Base-by-base conservation (phyloP, 64 coral and sea anemone genomes). In the Anthopleura sola region DNA sequence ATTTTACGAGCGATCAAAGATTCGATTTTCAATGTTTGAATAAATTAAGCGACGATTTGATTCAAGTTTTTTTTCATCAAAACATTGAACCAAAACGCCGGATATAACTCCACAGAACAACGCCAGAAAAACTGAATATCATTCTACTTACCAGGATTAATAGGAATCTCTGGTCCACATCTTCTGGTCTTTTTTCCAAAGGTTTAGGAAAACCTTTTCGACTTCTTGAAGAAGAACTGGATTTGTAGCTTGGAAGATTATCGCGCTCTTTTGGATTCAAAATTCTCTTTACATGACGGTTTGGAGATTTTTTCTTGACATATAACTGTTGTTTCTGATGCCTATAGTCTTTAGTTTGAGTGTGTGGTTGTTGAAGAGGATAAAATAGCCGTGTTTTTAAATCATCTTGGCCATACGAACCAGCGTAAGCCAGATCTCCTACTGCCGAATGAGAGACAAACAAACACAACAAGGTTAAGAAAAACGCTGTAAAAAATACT, bases 381-480 rank as follows among this genome's bases (percentile, higher is more conserved):
- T 55, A 92, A 83, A 74, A 55, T 84, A 82, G 9, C 0, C 56
- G 78, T 75, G 29, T 75, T 78, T 48, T 78, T 76, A 60, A 3
- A n/a, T 55, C 81, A 37, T 87, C 80, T 74, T 87, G 82, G 78
- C 89, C 90, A 33, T 92, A 97, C 87, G 94, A 93, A 75, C 94
- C 87, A 78, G 90, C 90, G 94, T 97, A 87, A 21, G 84, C 87
- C 76, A 87, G 39, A 17, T 44, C 74, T 66, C 60, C 87, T 77
- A 96, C 94, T 90, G 90, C 77, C 87, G 83, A 83, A 83, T 83
- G 85, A 64, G 74, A 76, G 75, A 91, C 75, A 86, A 90, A 85
- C 75, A 91, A 91, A 86, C 75, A 91, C 24, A 58, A 29, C n/a
- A 37, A 58, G 32, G 82, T 37, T 51, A 36, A 55, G 16, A 83